phyloP scores from a whole-genome alignment of 92 coral and sea anemone species.

The Epizoanthus stellaris region DNA sequence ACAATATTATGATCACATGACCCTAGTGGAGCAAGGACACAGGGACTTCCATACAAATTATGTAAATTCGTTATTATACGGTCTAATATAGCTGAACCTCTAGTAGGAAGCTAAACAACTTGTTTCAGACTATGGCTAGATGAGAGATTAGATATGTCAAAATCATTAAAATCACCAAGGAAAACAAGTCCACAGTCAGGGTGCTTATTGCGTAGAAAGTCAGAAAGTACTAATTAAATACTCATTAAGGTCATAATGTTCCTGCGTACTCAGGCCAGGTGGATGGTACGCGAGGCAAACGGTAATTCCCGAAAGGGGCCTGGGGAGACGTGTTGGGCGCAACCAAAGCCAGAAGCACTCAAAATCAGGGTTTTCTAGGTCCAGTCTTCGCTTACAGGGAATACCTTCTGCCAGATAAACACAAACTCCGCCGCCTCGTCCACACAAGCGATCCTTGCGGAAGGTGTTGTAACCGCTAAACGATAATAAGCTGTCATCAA shows the following conservation, averaged over 20 bases:
- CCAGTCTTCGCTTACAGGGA: conserved; percentile 40
- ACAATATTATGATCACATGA: conserved; percentile 58
- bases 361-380: conserved; percentile 33
- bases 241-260: conserved; percentile 32
- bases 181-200: conserved; percentile 28
- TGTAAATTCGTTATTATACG: conserved; percentile 54
- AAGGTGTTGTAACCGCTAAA: conserved; percentile 46
- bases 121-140: conserved; percentile 53
- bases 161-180: conserved; percentile 39
- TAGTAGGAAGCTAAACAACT: conserved; percentile 59
- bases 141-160: neutral
- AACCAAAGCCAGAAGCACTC: conserved; percentile 56
- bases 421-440: conserved; percentile 67
- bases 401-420: conserved; percentile 24
- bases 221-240: conserved; percentile 34
- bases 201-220: conserved; percentile 24
- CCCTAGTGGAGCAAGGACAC: conserved; percentile 58
- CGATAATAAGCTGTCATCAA: conserved; percentile 48
- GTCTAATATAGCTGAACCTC: conserved; percentile 52
- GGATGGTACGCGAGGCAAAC: conserved; percentile 63
- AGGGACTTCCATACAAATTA: conserved; percentile 37
- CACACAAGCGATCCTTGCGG: conserved; percentile 44
- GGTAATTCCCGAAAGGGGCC: conserved; percentile 57
- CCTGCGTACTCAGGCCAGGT: conserved; percentile 45
- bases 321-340: conserved; percentile 57